phyloP scores from a whole-genome alignment of 2,797 vertebrate species.

The Darevskia nairensis region DNA sequence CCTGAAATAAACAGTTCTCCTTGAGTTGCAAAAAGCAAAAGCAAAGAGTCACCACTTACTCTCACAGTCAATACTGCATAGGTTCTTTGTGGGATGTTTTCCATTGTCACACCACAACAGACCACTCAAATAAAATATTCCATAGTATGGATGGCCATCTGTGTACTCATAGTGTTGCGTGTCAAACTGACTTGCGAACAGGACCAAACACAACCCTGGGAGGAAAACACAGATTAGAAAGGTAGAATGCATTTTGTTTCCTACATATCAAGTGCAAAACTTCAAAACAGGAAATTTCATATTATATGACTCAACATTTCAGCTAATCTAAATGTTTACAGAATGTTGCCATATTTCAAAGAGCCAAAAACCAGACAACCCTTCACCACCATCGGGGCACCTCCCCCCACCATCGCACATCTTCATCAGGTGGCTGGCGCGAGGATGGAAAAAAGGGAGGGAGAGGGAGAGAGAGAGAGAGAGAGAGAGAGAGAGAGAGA shows the following conservation, averaged over 20 bases:
- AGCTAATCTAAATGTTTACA: neutral
- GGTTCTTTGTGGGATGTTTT: slow-evolving; percentile 6
- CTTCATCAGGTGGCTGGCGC: neutral
- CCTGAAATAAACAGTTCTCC: neutral
- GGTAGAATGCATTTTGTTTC: neutral
- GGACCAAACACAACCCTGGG: slow-evolving; percentile 16
- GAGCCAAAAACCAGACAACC: too few relatives aligned
- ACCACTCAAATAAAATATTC: slow-evolving; percentile 22
- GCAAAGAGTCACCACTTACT: slow-evolving; percentile 5
- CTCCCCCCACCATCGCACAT: neutral
- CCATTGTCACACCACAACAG: neutral
- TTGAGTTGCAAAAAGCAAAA: neutral
- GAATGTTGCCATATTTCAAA: too few relatives aligned
- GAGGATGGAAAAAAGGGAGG: too few relatives aligned
- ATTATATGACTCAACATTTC: neutral
- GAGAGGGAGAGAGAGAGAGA: neutral
- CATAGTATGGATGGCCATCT: neutral
- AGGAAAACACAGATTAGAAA: slow-evolving; percentile 2
- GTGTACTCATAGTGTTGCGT: slow-evolving; percentile 14
- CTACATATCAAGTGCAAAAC: neutral
- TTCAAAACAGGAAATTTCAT: neutral
- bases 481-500: too few relatives aligned
- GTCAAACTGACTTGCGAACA: neutral
- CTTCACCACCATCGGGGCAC: too few relatives aligned
- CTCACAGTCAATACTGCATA: slow-evolving; percentile 12